Evolutionary conservation across 1,140 invertebrate species (phyloP), one percentile per base, ranked within the genome.

Genomic region (Tetramorium alpestre): DNA sequence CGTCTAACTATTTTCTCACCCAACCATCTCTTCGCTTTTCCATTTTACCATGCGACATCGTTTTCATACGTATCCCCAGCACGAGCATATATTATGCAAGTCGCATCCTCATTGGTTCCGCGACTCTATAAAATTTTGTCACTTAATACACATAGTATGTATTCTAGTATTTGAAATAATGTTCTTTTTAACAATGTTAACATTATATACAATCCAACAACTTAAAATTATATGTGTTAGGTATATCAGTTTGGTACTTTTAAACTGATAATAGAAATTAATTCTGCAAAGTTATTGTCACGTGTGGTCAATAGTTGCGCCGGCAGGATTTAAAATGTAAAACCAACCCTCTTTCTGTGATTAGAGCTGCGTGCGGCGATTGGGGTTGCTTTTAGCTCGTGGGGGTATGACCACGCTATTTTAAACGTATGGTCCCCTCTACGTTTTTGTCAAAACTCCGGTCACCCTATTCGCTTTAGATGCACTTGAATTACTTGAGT

Each of bases 301-400:
- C 3, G 11, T 69, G 8, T 51, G 78, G 69, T 62, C 81, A 87
- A 88, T 87, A 72, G 11, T 72, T 77, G 22, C 1, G 18, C 69
- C 2, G 69, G 62, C 41, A 16, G 77, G 86, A 62, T 92, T 88
- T 89, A 85, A 88, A 93, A 91, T 93, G 91, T 91, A 92, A 95
- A 95, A 92, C 94, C 94, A 94, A 93, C 91, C 94, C 93, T 92
- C 92, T 93, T 93, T 91, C 90, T 91, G 88, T 94, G 93, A 95
- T 95, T 95, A 94, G 93, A 94, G 92, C 90, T 90, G 90, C 93
- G 92, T 90, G 86, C 84, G 76, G 75, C 82, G 81, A 93, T 93
- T 92, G 92, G 94, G 94, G 93, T 93, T 91, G 93, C 81, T 73
- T 89, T 88, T 87, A 90, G 82, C 47, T 84, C 69, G 78, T 60